Percentiles rank a stretch among this genome's conserved stretches.
phyloP scores from a whole-genome alignment of 2,113 vertebrate species.

The Phyllostomus hastatus region DNA sequence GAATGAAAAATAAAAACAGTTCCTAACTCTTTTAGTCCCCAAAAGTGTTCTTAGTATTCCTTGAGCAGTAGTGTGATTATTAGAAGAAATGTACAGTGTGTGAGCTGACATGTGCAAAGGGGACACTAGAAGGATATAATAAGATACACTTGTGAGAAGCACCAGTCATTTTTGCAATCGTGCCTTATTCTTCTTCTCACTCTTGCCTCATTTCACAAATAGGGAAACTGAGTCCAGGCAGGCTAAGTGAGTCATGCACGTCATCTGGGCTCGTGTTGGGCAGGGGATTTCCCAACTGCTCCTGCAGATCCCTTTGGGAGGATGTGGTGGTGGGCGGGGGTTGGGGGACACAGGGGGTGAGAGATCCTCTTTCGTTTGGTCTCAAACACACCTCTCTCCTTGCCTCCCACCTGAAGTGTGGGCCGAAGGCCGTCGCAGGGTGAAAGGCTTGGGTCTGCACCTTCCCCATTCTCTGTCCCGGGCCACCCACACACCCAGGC shows the following conservation, averaged over 20 bases:
- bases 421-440: not conserved
- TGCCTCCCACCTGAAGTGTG: rapidly evolving
- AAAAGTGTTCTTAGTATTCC: not conserved
- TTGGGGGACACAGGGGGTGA: not conserved
- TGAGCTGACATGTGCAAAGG: not conserved
- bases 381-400: not conserved
- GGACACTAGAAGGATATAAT: not conserved
- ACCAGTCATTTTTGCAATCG: not conserved
- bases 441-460: rapidly evolving
- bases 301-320: not conserved
- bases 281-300: not conserved
- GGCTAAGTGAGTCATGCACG: not conserved
- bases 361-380: not conserved
- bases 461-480: not conserved
- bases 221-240: not conserved
- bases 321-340: rapidly evolving
- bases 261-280: not conserved
- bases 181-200: not conserved
- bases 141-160: not conserved
- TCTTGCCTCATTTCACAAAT: not conserved
- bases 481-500: not conserved
- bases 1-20: not conserved
- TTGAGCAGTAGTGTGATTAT: not conserved
- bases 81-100: too few relatives aligned
- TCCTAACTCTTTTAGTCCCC: not conserved